These are phyloP conservation scores for Ceyx margarethae DNA, from an alignment of 2,113 vertebrate species.

Conservation along the genomic window DNA sequence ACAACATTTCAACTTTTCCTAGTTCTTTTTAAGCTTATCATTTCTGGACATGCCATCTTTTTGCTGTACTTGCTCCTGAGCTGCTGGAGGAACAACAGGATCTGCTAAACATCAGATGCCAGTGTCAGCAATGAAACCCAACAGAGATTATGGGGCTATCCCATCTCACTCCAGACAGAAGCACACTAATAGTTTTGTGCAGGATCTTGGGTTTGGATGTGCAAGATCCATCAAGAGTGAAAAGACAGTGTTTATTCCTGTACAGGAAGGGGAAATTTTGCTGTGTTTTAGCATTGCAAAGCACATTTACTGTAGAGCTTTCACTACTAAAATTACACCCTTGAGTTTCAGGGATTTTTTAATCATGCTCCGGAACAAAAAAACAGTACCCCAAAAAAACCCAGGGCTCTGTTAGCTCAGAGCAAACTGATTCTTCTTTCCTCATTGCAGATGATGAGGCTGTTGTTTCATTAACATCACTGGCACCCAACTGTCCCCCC, in stretches of 20 bases:
- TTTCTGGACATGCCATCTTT: neutral
- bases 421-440: neutral
- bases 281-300: neutral
- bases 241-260: neutral
- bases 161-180: neutral
- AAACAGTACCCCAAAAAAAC: neutral
- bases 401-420: fast-evolving
- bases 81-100: neutral
- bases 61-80: neutral
- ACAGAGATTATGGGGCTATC: neutral
- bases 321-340: neutral
- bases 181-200: neutral
- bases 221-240: neutral
- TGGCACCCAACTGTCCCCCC: neutral
- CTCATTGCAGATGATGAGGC: neutral
- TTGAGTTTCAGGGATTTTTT: fast-evolving
- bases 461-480: neutral
- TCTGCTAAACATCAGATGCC: neutral
- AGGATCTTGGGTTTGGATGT: neutral
- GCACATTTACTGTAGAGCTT: neutral
- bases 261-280: neutral
- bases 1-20: neutral
- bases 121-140: neutral
- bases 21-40: neutral
- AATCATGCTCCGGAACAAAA: neutral